Percentiles rank a stretch among this genome's conserved stretches.
Evolutionary conservation across 2,888 invertebrate species (phyloP).

Genomic region (Coremacera marginata): DNA sequence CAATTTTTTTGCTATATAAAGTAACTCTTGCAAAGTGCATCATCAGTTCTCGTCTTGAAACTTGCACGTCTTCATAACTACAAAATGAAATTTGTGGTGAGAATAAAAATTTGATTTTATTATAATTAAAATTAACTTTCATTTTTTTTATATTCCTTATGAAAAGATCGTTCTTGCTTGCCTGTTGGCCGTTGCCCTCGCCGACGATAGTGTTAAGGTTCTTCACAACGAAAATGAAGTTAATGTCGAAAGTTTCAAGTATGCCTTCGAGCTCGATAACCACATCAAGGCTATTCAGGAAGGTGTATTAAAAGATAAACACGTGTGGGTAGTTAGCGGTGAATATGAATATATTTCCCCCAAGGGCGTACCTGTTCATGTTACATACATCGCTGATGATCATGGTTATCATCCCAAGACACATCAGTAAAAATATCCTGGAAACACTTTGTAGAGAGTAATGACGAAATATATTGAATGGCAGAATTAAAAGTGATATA

Average conservation of each 20-base stretch:
- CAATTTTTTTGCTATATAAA: neutral
- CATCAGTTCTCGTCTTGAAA: conserved; percentile 4
- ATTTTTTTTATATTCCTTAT: neutral
- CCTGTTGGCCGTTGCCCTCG: conserved; percentile 47
- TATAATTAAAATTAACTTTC: neutral
- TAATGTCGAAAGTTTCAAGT: conserved; percentile 45
- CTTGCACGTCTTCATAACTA: neutral
- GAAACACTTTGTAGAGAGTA: conserved; percentile 11
- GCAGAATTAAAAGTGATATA: too few species aligned
- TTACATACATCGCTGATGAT: conserved; percentile 31
- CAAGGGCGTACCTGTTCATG: conserved; percentile 27
- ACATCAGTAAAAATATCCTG: conserved; percentile 32
- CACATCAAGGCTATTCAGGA: conserved; percentile 45
- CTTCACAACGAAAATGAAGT: conserved; percentile 47
- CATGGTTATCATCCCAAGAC: conserved; percentile 37
- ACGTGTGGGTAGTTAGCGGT: conserved; percentile 35
- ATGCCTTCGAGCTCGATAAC: conserved; percentile 46
- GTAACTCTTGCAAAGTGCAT: neutral
- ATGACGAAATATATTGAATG: too few species aligned
- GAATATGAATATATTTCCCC: conserved; percentile 32
- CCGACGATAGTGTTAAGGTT: conserved; percentile 47
- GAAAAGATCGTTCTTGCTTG: conserved; percentile 48
- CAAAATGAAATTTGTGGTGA: conserved; percentile 28
- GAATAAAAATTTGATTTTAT: neutral
- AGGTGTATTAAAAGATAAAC: conserved; percentile 43